These are phyloP conservation scores for Eumacrocentrus americanus DNA, from an alignment of 2,888 invertebrate genomes.

Conservation along the genomic window DNA sequence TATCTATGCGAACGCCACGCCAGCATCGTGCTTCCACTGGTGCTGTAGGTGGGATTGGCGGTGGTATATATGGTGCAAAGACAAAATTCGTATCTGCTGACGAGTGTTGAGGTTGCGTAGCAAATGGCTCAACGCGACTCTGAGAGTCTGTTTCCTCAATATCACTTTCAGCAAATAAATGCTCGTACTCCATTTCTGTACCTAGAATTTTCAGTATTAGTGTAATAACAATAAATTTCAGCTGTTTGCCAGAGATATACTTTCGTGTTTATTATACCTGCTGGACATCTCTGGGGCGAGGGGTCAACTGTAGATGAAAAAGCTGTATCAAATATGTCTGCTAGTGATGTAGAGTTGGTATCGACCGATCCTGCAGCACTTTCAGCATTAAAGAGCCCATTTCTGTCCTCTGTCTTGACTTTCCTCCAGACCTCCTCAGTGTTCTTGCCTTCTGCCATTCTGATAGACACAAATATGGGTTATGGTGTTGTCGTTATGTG, in stretches of 20 bases:
- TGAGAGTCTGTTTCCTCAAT: constrained; percentile 65
- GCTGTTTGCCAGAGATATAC: background rate
- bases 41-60: constrained; percentile 34
- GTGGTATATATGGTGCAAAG: constrained; percentile 44
- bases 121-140: constrained; percentile 43
- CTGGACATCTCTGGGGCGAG: constrained; percentile 55
- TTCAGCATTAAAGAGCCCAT: constrained; percentile 49
- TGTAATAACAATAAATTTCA: background rate
- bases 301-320: constrained; percentile 67
- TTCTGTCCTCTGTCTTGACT: constrained; percentile 50
- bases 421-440: constrained; percentile 54
- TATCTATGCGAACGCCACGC: constrained; percentile 39
- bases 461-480: constrained; percentile 30
- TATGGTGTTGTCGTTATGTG: too few species aligned
- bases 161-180: constrained; percentile 71
- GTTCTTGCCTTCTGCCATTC: constrained; percentile 55
- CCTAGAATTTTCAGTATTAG: constrained; percentile 51
- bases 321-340: constrained; percentile 70
- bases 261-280: constrained; percentile 44
- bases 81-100: constrained; percentile 43
- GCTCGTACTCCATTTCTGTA: constrained; percentile 71
- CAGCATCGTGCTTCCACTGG: constrained; percentile 40
- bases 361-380: constrained; percentile 47
- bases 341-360: constrained; percentile 63
- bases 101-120: constrained; percentile 41